A percentile compares a stretch with the other conserved stretches of the same genome.
Conservation (phyloP, 2,888 invertebrate species). For the Microctonus aethiopoides region DNA sequence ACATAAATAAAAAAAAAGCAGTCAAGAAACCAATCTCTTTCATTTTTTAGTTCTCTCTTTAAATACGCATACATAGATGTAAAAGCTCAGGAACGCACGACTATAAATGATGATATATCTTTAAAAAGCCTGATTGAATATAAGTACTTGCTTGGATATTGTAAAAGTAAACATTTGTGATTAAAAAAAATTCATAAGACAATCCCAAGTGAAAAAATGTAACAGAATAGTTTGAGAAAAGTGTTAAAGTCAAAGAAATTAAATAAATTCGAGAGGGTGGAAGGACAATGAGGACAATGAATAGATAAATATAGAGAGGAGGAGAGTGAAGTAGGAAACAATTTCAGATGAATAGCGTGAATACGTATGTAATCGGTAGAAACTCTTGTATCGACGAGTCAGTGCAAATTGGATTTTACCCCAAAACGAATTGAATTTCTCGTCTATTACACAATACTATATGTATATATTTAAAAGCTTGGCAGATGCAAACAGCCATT, state of each 20-base stretch:
- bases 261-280: background rate
- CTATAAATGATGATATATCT: background rate
- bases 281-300: background rate
- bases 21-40: background rate
- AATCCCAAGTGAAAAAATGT: background rate
- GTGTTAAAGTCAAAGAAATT: background rate
- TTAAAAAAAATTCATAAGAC: background rate
- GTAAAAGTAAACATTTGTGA: background rate
- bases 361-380: conserved; percentile 1
- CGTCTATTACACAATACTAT: conserved; percentile 3
- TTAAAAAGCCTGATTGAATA: conserved; percentile 6
- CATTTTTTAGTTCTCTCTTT: background rate
- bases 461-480: background rate
- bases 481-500: background rate
- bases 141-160: background rate
- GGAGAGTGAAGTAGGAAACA: background rate
- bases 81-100: background rate
- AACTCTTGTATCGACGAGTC: conserved; percentile 1
- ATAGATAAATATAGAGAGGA: background rate
- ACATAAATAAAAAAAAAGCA: conserved; percentile 15
- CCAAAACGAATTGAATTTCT: conserved; percentile 9
- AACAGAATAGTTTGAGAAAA: background rate
- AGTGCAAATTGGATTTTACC: conserved; percentile 6
- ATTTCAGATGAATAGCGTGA: background rate
- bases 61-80: background rate